These are phyloP conservation scores for Neopelma chrysocephalum DNA, from an alignment of 2,797 vertebrate species.

Conservation along the genomic window DNA sequence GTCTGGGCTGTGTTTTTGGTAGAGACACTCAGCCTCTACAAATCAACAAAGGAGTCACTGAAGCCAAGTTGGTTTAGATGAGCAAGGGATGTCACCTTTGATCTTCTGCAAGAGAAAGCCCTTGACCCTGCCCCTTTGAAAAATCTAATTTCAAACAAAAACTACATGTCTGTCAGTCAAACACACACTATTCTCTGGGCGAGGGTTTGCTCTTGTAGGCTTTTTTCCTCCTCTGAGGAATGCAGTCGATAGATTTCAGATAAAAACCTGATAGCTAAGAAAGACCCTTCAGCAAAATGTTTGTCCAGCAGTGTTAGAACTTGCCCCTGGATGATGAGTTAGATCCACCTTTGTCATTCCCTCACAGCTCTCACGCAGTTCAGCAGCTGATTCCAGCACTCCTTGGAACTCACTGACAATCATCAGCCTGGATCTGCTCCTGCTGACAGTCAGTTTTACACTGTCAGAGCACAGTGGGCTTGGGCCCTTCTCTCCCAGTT, in stretches of 20 bases:
- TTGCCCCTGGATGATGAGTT: slow-evolving; percentile 44
- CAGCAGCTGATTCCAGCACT: background rate
- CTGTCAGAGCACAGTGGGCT: background rate
- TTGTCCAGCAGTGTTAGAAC: slow-evolving; percentile 56
- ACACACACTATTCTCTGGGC: background rate
- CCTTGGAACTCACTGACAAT: background rate
- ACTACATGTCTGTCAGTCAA: background rate
- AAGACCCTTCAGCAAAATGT: slow-evolving; percentile 64
- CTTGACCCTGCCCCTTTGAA: slow-evolving; percentile 13
- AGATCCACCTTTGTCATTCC: slow-evolving; percentile 11
- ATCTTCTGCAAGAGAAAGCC: slow-evolving; percentile 15
- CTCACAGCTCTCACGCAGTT: background rate
- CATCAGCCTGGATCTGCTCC: background rate
- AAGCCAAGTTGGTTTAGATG: slow-evolving; percentile 5
- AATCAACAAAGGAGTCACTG: slow-evolving; percentile 5
- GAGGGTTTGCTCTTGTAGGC: background rate
- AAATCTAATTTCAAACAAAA: slow-evolving; percentile 23
- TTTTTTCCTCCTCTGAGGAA: slow-evolving; percentile 34
- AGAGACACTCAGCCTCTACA: slow-evolving; percentile 4
- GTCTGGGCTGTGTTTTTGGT: background rate
- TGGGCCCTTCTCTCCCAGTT: background rate
- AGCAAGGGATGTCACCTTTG: slow-evolving; percentile 17
- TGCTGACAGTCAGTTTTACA: background rate
- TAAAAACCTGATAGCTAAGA: slow-evolving; percentile 24
- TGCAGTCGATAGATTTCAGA: slow-evolving; percentile 21